phyloP scores from a whole-genome alignment of 92 coral and sea anemone genomes.

The Actinostola sp. region DNA sequence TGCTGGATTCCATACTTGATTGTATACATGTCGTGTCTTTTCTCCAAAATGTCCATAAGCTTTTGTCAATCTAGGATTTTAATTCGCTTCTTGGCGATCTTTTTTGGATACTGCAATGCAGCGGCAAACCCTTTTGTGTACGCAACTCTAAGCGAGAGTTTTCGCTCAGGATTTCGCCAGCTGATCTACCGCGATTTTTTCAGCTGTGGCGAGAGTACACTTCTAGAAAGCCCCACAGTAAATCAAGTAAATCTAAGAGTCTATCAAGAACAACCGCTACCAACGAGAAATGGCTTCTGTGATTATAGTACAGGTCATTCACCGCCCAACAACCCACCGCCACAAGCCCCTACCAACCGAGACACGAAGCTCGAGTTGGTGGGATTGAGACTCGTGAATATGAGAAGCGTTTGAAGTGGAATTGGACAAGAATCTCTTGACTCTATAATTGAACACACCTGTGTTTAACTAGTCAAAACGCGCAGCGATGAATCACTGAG shows the following conservation, averaged over 20 bases:
- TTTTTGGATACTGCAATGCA: constrained; percentile 35
- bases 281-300: background rate
- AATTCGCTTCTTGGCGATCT: constrained; percentile 20
- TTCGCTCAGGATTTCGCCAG: constrained; percentile 21
- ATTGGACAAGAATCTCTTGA: too few relatives aligned
- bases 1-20: constrained; percentile 39
- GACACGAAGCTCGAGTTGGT: background rate
- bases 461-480: too few relatives aligned
- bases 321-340: too few relatives aligned
- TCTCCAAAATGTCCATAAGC: background rate
- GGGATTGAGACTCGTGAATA: background rate
- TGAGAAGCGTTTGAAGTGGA: background rate
- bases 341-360: background rate
- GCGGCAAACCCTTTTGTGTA: constrained; percentile 33
- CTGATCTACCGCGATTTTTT: background rate
- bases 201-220: background rate
- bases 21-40: constrained; percentile 19
- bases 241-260: background rate
- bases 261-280: background rate
- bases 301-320: too few relatives aligned
- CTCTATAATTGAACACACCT: too few relatives aligned
- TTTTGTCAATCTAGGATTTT: constrained; percentile 6
- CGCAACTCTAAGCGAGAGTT: constrained; percentile 36
- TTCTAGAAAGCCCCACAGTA: background rate
- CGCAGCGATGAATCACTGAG: too few relatives aligned